A percentile compares a stretch with the other conserved stretches of the same genome.
These are phyloP conservation scores for Ceratina australensis DNA, from an alignment of 1,140 invertebrate genomes.

Conservation along the genomic window DNA sequence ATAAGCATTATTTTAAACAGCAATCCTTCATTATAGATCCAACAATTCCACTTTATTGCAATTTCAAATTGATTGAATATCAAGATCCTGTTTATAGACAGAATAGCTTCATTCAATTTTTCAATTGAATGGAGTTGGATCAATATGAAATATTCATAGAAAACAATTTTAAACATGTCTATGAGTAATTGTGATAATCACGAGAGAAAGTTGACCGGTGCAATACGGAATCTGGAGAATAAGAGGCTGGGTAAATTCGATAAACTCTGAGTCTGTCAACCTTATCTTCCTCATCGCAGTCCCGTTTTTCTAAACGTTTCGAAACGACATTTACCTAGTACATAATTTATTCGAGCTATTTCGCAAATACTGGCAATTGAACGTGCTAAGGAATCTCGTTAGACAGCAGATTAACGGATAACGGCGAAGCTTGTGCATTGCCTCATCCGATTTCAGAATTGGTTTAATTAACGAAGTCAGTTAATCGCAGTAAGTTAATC, in stretches of 20 bases:
- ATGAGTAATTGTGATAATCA: too few species aligned
- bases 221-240: background rate
- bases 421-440: background rate
- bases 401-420: background rate
- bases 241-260: background rate
- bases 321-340: background rate
- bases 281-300: conserved; percentile 11
- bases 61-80: too few species aligned
- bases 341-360: conserved; percentile 19
- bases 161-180: too few species aligned
- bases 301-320: background rate
- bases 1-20: too few species aligned
- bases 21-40: too few species aligned
- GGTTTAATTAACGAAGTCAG: background rate
- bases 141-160: too few species aligned
- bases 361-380: background rate
- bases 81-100: too few species aligned
- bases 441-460: background rate
- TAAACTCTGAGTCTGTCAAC: background rate
- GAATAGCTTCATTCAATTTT: too few species aligned
- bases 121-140: too few species aligned
- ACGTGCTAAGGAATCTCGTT: background rate
- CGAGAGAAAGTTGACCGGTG: background rate
- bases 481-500: background rate
- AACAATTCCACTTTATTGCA: too few species aligned